Percentiles rank a stretch among this genome's conserved stretches.
Evolutionary conservation across 2,113 vertebrate genomes (phyloP).

Genomic region (Hemiprocne comata): DNA sequence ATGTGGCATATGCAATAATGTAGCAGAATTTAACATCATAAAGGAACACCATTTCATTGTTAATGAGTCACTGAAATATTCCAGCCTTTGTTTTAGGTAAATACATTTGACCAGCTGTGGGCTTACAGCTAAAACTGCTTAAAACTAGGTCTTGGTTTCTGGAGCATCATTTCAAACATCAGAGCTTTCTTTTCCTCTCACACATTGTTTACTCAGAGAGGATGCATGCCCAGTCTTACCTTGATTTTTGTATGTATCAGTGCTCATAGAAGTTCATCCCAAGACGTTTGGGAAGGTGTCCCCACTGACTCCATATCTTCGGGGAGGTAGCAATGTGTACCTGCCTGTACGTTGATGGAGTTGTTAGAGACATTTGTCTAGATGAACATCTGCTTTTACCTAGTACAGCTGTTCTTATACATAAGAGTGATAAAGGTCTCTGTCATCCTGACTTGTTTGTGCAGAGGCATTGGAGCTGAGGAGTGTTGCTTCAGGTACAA

Average conservation of each 20-base stretch:
- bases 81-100: background rate
- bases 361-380: background rate
- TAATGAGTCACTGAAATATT: background rate
- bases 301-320: background rate
- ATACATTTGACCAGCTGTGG: background rate
- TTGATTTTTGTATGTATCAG: background rate
- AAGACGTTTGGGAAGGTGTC: background rate
- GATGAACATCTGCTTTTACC: background rate
- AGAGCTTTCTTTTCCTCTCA: background rate
- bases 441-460: background rate
- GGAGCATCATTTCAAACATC: background rate
- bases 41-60: background rate
- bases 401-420: background rate
- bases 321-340: background rate
- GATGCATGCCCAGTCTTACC: background rate
- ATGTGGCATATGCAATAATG: background rate
- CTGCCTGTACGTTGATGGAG: background rate
- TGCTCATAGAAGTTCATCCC: background rate
- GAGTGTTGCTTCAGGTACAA: background rate
- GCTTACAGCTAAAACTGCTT: background rate
- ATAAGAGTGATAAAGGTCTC: background rate
- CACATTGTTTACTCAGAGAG: background rate
- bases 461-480: background rate
- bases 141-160: background rate
- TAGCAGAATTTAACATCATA: background rate